phyloP scores from a whole-genome alignment of 2,888 invertebrate genomes.

The Adela reaumurella region DNA sequence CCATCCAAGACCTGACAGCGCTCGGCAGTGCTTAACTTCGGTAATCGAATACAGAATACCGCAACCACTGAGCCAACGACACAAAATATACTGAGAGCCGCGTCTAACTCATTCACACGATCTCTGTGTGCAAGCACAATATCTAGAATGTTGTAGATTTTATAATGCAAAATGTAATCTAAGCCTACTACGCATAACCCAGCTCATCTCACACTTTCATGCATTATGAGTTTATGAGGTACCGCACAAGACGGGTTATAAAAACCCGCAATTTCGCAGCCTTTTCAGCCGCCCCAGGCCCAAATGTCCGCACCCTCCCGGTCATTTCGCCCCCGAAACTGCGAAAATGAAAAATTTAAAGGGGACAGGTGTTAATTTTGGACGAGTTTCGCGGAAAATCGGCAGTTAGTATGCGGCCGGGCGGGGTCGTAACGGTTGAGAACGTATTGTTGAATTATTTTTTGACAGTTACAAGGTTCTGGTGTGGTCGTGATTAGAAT shows the following conservation, averaged over 20 bases:
- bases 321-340: neutral
- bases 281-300: neutral
- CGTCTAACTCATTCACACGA: too few species aligned
- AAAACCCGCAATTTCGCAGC: neutral
- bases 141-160: too few species aligned
- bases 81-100: too few species aligned
- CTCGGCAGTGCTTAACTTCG: too few species aligned
- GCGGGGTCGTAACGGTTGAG: neutral
- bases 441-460: neutral
- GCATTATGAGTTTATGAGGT: too few species aligned
- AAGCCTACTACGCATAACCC: too few species aligned
- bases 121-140: too few species aligned
- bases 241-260: neutral
- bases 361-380: neutral
- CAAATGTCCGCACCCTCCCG: neutral
- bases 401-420: neutral
- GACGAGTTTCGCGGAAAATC: neutral
- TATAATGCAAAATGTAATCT: too few species aligned
- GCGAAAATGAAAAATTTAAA: neutral
- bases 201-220: too few species aligned
- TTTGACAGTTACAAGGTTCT: neutral
- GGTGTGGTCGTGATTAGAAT: neutral
- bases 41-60: too few species aligned
- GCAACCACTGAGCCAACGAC: too few species aligned
- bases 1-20: too few species aligned